These are phyloP conservation scores for Hylomyscus alleni DNA, from an alignment of 2,797 vertebrate species.

Conservation along the genomic window DNA sequence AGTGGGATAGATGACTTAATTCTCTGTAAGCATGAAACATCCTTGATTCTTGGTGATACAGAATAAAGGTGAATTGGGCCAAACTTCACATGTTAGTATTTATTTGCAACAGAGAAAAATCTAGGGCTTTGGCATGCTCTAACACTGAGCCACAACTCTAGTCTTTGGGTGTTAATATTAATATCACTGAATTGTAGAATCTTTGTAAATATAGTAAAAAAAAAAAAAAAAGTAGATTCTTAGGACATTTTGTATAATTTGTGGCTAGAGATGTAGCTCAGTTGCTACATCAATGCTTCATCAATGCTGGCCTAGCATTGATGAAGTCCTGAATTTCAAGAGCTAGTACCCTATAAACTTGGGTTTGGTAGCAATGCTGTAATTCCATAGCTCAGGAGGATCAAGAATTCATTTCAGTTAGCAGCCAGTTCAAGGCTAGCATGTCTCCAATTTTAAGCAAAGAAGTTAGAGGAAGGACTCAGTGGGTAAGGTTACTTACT, in stretches of 20 bases:
- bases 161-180: not conserved
- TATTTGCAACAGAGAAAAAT: not conserved
- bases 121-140: not conserved
- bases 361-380: not conserved
- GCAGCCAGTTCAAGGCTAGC: not conserved
- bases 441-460: not conserved
- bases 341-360: not conserved
- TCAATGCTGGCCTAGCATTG: not conserved
- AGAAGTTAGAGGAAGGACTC: not conserved
- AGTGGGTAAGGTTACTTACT: not conserved
- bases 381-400: not conserved
- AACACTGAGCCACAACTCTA: not conserved
- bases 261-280: not conserved
- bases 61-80: slow-evolving; percentile 21
- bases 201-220: not conserved
- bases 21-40: not conserved
- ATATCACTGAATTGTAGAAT: slow-evolving; percentile 1
- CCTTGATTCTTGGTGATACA: slow-evolving; percentile 1
- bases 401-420: not conserved
- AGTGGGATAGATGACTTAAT: not conserved
- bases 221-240: not conserved
- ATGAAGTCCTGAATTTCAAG: not conserved
- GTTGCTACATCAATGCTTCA: no score
- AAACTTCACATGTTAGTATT: not conserved
- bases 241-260: not conserved